Evolutionary conservation across 2,797 vertebrate genomes (phyloP).

Genomic region (Lates japonicus): DNA sequence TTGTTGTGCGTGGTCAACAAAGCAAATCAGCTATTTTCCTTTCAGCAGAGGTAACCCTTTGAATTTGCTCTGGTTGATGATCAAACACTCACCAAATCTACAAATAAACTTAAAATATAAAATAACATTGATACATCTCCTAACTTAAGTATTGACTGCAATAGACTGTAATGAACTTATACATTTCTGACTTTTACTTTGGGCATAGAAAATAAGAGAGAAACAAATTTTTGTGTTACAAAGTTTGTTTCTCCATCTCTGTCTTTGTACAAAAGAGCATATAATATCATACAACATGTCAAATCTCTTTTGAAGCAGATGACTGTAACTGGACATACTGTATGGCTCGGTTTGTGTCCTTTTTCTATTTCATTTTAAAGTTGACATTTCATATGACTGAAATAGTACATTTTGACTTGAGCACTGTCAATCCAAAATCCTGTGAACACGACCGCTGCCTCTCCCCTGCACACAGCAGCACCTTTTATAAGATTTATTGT

Average conservation of each 20-base stretch:
- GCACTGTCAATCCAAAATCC: neutral
- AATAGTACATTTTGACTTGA: neutral
- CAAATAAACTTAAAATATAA: neutral
- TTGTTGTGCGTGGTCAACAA: conserved; percentile 27
- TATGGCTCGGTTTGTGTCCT: neutral
- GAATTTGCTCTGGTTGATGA: conserved; percentile 4
- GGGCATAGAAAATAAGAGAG: neutral
- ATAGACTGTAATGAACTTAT: neutral
- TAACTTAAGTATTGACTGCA: neutral
- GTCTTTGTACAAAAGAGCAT: neutral
- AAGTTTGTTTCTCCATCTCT: conserved; percentile 30
- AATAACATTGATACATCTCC: neutral
- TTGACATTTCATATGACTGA: neutral
- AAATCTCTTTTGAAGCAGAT: neutral
- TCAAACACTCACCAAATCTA: neutral
- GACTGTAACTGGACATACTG: neutral
- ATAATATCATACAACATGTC: neutral
- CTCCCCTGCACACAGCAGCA: neutral
- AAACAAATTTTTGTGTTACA: neutral
- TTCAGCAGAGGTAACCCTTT: conserved; percentile 14
- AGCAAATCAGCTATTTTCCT: conserved; percentile 61
- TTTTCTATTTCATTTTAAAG: neutral
- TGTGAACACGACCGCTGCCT: neutral
- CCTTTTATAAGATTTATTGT: conserved; percentile 53
- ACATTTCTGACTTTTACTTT: neutral